phyloP scores from a whole-genome alignment of 2,888 invertebrate genomes.

The Zhuqinia jingwanae region DNA sequence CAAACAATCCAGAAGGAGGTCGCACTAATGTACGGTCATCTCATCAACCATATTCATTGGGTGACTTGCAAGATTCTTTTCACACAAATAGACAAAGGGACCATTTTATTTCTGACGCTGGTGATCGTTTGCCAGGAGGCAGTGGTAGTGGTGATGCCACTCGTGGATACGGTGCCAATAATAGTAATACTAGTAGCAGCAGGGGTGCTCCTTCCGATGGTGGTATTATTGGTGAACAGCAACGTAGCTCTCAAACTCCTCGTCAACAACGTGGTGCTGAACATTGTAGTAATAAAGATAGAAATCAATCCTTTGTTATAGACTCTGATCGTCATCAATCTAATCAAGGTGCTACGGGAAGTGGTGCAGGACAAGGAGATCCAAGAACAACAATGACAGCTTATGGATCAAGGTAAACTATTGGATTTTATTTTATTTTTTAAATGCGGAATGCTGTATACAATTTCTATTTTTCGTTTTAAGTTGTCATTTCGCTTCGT shows the following conservation, averaged over 20 bases:
- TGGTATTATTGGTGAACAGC: constrained; percentile 14
- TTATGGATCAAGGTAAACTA: constrained; percentile 48
- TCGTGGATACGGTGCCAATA: constrained; percentile 1
- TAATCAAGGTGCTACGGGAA: constrained; percentile 54
- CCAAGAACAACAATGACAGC: neutral
- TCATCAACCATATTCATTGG: constrained; percentile 35
- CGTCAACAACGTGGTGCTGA: constrained; percentile 55
- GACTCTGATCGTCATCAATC: constrained; percentile 20
- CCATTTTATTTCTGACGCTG: constrained; percentile 29
- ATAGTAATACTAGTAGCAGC: neutral
- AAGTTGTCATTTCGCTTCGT: constrained; percentile 28
- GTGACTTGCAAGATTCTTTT: constrained; percentile 67
- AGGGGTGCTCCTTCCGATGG: constrained; percentile 15
- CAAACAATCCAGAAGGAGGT: constrained; percentile 31
- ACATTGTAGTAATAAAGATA: constrained; percentile 40
- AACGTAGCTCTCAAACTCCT: constrained; percentile 11
- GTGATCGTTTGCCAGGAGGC: constrained; percentile 40
- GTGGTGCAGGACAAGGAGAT: constrained; percentile 24
- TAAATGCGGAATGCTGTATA: neutral
- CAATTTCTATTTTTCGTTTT: neutral
- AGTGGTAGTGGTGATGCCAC: constrained; percentile 15
- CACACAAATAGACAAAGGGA: constrained; percentile 49
- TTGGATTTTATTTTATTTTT: neutral
- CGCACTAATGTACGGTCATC: constrained; percentile 6
- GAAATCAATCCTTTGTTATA: constrained; percentile 22